Evolutionary conservation across 2,888 invertebrate species (phyloP).

Genomic region (Heliconius ismenius): DNA sequence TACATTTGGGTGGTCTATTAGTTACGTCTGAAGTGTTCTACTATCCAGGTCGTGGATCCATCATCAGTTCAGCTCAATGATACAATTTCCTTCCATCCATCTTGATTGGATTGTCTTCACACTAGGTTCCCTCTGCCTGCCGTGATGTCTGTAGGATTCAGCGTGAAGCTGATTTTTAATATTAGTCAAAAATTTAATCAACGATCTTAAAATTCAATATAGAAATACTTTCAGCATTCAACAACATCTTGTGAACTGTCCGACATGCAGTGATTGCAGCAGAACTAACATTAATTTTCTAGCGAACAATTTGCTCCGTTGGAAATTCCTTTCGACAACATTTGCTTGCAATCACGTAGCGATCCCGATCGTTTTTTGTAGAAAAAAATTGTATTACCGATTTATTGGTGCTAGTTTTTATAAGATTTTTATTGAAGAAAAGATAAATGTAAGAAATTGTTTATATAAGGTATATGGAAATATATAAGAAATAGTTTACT

Average conservation of each 20-base stretch:
- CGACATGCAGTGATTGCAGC: conserved; percentile 25
- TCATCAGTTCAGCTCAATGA: no score
- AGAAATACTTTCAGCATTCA: not conserved
- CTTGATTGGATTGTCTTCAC: no score
- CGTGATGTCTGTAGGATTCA: no score
- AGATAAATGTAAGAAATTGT: not conserved
- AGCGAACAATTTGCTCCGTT: conserved; percentile 38
- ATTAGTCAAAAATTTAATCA: not conserved
- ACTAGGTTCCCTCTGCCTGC: no score
- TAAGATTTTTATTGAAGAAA: not conserved
- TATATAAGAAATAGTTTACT: no score
- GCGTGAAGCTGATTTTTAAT: no score
- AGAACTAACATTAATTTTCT: conserved; percentile 42
- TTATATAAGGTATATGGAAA: not conserved
- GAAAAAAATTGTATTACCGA: conserved; percentile 10
- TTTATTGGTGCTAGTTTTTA: not conserved
- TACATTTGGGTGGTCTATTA: no score
- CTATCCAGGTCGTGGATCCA: no score
- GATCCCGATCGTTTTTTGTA: conserved; percentile 7
- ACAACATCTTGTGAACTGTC: not conserved
- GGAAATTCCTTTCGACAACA: conserved; percentile 41
- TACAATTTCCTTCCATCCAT: no score
- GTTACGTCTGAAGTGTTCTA: no score
- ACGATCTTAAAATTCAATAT: not conserved
- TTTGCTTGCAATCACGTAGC: conserved; percentile 42